Percentiles rank a stretch among this genome's conserved stretches.
Evolutionary conservation across 2,797 vertebrate species (phyloP).

Genomic region (Typhlichthys subterraneus): DNA sequence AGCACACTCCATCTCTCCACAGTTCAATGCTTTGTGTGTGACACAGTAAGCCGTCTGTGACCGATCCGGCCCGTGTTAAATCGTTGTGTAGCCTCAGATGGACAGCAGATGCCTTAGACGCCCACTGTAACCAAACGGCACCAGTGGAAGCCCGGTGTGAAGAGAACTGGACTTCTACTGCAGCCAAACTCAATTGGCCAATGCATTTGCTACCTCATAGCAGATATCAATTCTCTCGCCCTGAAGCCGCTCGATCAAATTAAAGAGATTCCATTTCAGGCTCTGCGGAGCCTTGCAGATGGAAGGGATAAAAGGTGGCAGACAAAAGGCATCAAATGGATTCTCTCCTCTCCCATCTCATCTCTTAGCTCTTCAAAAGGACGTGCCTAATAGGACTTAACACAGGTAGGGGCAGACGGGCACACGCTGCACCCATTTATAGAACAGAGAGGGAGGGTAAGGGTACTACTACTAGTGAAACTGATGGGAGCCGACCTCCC

Average conservation of each 20-base stretch:
- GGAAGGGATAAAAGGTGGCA: constrained; percentile 46
- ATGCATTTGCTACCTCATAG: constrained; percentile 40
- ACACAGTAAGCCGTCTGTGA: constrained; percentile 34
- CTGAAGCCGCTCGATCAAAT: constrained; percentile 61
- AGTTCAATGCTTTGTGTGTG: background rate
- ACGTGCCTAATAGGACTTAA: constrained; percentile 64
- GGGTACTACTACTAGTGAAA: constrained; percentile 39
- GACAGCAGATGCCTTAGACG: background rate
- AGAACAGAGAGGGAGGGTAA: constrained; percentile 38
- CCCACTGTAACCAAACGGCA: background rate
- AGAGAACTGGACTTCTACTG: constrained; percentile 28
- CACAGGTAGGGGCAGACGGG: constrained; percentile 57
- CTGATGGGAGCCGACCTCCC: constrained; percentile 42
- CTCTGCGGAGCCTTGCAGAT: constrained; percentile 38
- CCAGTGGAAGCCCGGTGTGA: background rate
- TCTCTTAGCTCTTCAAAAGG: constrained; percentile 62
- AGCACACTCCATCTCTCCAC: constrained; percentile 14
- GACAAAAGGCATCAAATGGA: constrained; percentile 61
- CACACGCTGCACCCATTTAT: constrained; percentile 70
- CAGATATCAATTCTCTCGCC: constrained; percentile 37
- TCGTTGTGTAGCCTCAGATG: constrained; percentile 2
- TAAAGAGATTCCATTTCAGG: constrained; percentile 65
- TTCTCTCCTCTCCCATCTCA: constrained; percentile 30
- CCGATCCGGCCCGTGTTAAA: constrained; percentile 18
- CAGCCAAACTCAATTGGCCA: constrained; percentile 48